Evolutionary conservation across 1,140 invertebrate genomes (phyloP).

Genomic region (Hycleus cichorii): DNA sequence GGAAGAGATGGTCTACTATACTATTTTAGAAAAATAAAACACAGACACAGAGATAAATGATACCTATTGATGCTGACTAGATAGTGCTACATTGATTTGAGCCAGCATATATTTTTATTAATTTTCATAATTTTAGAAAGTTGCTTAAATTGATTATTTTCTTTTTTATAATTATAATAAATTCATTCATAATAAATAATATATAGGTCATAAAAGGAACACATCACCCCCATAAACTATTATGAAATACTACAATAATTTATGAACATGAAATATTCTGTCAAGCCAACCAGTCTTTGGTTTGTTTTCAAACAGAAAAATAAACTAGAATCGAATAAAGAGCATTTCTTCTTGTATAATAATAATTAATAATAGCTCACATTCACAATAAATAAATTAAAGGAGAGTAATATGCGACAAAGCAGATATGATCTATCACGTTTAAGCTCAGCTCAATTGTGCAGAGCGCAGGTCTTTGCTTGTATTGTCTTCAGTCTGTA

Average conservation of each 20-base stretch:
- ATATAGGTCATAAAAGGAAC: constrained; percentile 10
- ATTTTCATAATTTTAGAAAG: constrained; percentile 3
- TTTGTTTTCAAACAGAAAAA: constrained; percentile 21
- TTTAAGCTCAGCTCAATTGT: constrained; percentile 35
- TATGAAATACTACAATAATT: constrained; percentile 1
- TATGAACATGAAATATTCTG: constrained; percentile 21
- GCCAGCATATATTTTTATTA: constrained; percentile 24
- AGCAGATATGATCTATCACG: constrained; percentile 41
- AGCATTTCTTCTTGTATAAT: too few relatives aligned
- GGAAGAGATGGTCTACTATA: constrained; percentile 11
- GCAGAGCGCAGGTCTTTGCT: constrained; percentile 37
- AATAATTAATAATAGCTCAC: constrained; percentile 13
- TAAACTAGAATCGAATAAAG: too few relatives aligned
- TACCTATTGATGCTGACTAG: constrained; percentile 29
- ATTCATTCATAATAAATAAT: constrained; percentile 2
- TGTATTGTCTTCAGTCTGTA: constrained; percentile 43
- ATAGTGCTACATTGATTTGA: constrained; percentile 31
- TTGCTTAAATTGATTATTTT: constrained; percentile 30
- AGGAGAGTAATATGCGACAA: constrained; percentile 29
- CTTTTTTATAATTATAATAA: constrained; percentile 3
- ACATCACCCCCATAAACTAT: constrained; percentile 7
- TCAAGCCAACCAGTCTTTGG: constrained; percentile 37
- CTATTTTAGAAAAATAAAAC: constrained; percentile 17
- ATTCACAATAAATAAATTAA: constrained; percentile 34
- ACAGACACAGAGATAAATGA: constrained; percentile 20